Base-by-base conservation (phyloP, 2,888 invertebrate genomes). In the Suillia variegata region DNA sequence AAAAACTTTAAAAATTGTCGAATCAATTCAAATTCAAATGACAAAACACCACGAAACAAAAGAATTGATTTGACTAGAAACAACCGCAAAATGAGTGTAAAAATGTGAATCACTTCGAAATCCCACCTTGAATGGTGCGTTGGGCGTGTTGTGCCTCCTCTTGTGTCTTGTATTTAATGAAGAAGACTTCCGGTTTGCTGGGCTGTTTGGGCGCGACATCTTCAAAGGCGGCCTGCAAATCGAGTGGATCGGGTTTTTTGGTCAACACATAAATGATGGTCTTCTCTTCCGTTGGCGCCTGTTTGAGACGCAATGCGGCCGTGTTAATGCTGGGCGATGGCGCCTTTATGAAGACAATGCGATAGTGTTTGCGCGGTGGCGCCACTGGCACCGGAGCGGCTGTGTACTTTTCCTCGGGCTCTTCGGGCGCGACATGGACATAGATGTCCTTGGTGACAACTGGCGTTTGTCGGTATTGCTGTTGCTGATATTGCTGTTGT, bases 121-220 rank as follows among this genome's bases (percentile, higher is more conserved):
- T 62, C 67, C 60, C 64, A 81, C 81, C 81, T 80, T 82, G 81
- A 65, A 82, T 82, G 38, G 78, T 71, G 54, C 77, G 78, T 59
- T 81, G 81, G 13, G 81, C 82, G 71, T 78, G 77, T 38, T 71
- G 75, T 1, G 82, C 82, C 67, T 82, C 82, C 67, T 79, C 80
- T 65, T 80, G 75, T 1, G 80, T 81, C 58, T 81, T 81, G 69
- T 82, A 82, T 63, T 81, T 82, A 62, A 82, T 81, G 59, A 82
- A 82, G 68, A 78, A 81, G 21, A 82, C 82, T 69, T 82, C 82
- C 31, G 82, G 82, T 64, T 82, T 82, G 65, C 74, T 77, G 34
- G 79, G 79, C 53, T 69, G 74, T 54, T 73, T 73, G 17, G 80
- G 77, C 8, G 76, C 73, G 4, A 68, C 70, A 33, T 77, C 71